Evolutionary conservation across 2,113 vertebrate species (phyloP), one percentile per base, ranked within the genome.

Genomic region (Barbus barbus): DNA sequence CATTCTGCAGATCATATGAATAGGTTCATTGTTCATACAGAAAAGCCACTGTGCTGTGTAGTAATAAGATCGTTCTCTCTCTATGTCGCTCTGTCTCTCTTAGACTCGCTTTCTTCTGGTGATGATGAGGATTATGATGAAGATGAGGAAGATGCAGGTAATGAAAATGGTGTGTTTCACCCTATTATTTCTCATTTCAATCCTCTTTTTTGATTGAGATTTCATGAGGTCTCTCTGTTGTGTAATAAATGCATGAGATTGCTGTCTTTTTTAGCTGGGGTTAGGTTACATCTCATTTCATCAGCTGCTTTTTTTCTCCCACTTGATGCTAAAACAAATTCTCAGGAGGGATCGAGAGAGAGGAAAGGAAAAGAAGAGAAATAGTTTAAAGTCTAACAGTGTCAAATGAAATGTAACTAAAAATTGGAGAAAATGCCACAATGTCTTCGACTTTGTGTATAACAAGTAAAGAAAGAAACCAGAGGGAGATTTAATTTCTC

Each of bases 81-180:
- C 4, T 71, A 1, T 75, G 38, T 44, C 6, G 72, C 1, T 86
- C 33, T 86, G 1, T 1, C 86, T 87, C n/a, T 77, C 20, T 65
- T 81, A 99, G 98, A 99, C 83, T 96, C 95, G 22, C 95, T 97
- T 24, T 97, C 97, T 0, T 99, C 97, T 0, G 97, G 97, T 60
- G 97, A 99, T 78, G 98, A 99, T 58, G 97, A 98, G 94, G 97
- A 98, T 58, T 96, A 98, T 0, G 97, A 97, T 0, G 95, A 94
- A 86, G 95, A 97, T 83, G 93, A 92, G 24, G 97, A 97, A 90
- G 96, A 97, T 85, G 90, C 94, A 96, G 96, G 97, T 98, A 95
- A 95, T 93, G 95, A 92, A 96, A 95, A 95, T 91, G 91, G 90
- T 94, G 91, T 92, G 93, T 94, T 88, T 89, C 61, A 82, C 73